These are phyloP conservation scores for Penelope pileata DNA, from an alignment of 2,113 vertebrate species.

Conservation along the genomic window DNA sequence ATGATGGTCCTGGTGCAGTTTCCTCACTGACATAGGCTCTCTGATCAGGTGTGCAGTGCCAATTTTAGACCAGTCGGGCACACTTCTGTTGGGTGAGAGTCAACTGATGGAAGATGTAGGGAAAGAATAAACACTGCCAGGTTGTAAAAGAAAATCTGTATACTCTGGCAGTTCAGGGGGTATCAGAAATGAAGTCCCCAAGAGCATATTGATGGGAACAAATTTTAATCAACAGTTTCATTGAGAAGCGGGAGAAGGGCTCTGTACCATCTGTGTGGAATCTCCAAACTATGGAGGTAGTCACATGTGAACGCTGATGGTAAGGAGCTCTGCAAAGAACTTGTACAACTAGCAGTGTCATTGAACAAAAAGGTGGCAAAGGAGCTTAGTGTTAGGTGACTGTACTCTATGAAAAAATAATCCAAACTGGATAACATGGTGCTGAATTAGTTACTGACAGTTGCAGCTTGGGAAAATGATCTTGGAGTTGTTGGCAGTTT, in stretches of 20 bases:
- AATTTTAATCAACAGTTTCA: not conserved
- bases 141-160: not conserved
- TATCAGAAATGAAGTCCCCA: not conserved
- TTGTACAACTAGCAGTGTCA: not conserved
- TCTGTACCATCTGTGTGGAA: not conserved
- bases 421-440: not conserved
- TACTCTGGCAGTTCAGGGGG: not conserved
- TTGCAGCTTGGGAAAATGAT: not conserved
- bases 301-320: not conserved
- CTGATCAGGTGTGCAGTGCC: not conserved
- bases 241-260: not conserved
- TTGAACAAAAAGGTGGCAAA: not conserved
- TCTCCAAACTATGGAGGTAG: not conserved
- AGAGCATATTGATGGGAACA: not conserved
- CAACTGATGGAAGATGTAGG: not conserved
- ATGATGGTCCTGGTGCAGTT: not conserved
- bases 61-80: not conserved
- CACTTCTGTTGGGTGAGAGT: not conserved
- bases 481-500: not conserved
- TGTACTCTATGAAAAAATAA: not conserved
- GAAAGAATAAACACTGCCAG: not conserved
- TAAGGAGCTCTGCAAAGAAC: not conserved
- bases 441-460: not conserved
- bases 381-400: not conserved
- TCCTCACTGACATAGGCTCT: rapidly evolving